Conservation (phyloP, 64 coral and sea anemone species). For the Hydrozoanthus tunicans region DNA sequence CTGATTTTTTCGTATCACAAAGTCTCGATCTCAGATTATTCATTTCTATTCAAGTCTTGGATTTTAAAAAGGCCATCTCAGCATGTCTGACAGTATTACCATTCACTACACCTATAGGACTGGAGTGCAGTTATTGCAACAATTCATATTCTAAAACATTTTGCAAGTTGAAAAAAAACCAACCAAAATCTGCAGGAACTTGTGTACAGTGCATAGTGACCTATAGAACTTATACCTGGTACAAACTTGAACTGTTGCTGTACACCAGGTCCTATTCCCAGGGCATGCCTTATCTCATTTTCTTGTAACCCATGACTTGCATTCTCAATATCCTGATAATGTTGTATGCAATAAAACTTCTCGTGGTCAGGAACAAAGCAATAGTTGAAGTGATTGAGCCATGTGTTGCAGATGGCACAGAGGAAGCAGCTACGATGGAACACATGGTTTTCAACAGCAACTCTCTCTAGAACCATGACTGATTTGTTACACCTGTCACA, state of each 20-base stretch:
- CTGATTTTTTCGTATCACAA: too few relatives aligned
- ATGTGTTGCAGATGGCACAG: slow-evolving; percentile 85
- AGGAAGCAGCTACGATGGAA: slow-evolving; percentile 93
- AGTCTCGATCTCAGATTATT: too few relatives aligned
- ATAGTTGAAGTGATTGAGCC: slow-evolving; percentile 97
- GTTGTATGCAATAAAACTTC: slow-evolving; percentile 93
- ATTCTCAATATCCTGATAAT: slow-evolving; percentile 94
- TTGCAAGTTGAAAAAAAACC: too few relatives aligned
- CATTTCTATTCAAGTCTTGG: too few relatives aligned
- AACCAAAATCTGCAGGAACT: too few relatives aligned
- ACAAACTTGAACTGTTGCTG: slow-evolving; percentile 94
- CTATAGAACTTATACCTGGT: slow-evolving; percentile 57
- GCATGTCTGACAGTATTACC: too few relatives aligned
- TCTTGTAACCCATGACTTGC: slow-evolving; percentile 73
- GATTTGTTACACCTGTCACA: slow-evolving; percentile 82
- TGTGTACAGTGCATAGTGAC: not conserved
- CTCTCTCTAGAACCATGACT: slow-evolving; percentile 78
- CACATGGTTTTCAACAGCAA: slow-evolving; percentile 91
- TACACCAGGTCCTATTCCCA: slow-evolving; percentile 91
- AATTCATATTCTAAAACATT: too few relatives aligned
- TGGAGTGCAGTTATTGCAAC: too few relatives aligned
- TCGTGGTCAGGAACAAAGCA: slow-evolving; percentile 97
- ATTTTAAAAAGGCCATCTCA: too few relatives aligned
- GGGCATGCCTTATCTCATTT: slow-evolving; percentile 74
- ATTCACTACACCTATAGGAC: too few relatives aligned